A percentile compares a stretch with the other conserved stretches of the same genome.
phyloP scores from a whole-genome alignment of 2,888 invertebrate genomes.

The Ptychoptera contaminata region DNA sequence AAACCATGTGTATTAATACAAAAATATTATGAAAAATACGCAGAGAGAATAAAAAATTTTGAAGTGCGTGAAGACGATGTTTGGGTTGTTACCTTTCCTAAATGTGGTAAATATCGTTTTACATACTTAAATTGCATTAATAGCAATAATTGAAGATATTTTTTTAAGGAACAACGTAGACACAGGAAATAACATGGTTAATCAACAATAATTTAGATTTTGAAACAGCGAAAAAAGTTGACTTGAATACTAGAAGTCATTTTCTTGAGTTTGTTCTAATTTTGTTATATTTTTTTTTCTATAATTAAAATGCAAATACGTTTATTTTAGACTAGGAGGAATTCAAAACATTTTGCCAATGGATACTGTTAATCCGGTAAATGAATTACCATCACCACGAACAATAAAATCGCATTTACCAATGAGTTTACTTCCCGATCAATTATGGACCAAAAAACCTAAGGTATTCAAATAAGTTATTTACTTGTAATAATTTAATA shows the following conservation, averaged over 20 bases:
- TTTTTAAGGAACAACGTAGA: conserved; percentile 6
- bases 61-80: conserved; percentile 24
- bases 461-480: too few relatives aligned
- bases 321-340: not conserved
- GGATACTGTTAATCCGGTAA: too few relatives aligned
- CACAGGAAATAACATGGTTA: conserved; percentile 6
- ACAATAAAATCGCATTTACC: conserved; percentile 7
- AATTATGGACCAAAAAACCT: conserved; percentile 5
- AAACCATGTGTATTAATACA: too few relatives aligned
- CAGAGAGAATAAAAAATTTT: conserved; percentile 18
- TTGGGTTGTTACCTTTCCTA: conserved; percentile 25
- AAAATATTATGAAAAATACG: too few relatives aligned
- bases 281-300: not conserved
- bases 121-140: not conserved
- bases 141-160: too few relatives aligned
- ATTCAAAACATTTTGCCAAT: too few relatives aligned
- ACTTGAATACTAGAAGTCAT: not conserved
- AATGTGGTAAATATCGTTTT: conserved; percentile 7
- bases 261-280: conserved; percentile 4
- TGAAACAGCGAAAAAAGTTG: conserved; percentile 1
- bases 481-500: too few relatives aligned
- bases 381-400: not conserved
- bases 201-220: conserved; percentile 6
- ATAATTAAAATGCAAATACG: not conserved
- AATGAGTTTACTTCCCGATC: not conserved